Evolutionary conservation across 2,888 invertebrate genomes (phyloP), one percentile per base, ranked within the genome.

Genomic region (Pseudococcus viburni): DNA sequence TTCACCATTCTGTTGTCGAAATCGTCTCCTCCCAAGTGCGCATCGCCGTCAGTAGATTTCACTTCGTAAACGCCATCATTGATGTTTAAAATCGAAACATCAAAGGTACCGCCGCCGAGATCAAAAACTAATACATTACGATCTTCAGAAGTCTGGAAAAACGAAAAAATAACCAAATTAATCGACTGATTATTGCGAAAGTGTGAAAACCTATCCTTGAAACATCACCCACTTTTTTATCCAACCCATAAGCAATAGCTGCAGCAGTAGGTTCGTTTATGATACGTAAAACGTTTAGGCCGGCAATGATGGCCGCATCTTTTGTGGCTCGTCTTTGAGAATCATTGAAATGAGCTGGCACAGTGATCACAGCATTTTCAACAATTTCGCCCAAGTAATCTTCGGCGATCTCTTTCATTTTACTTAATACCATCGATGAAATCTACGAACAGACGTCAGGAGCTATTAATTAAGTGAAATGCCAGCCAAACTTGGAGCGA

Each of bases 11-110:
- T 94, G 92, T 96, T 96, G 92, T 98, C 98, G 91, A 97, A 96
- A 93, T 98, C 98, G 93, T 97, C 51, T 1, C 51, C 51, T 1
- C 51, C 51, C 51, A 51, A 51, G 4, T 51, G 51, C 5, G 51
- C 1, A 51, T 51, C 51, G 0, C 98, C 98, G 89, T 97, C 96
- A 17, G 97, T 98, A 9, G 98, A 96, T 91, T 97, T 97, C 83
- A 98, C 98, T 91, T 98, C 98, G 92, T 98, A 98, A 90, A 96
- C 94, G 92, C 98, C 95, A 91, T 98, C 97, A 92, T 98, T 98
- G 91, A 98, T 98, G 90, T 97, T 97, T 90, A 98, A 93, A 91
- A 98, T 96, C 89, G 98, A 98, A 48, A 98, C 98, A 93, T 98
- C 98, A 92, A 98, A 98, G 90, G 97, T 98, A 90, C 97, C 98